phyloP scores from a whole-genome alignment of 53 echinoderm and acorn worm genomes.

The Actinopyga echinites region DNA sequence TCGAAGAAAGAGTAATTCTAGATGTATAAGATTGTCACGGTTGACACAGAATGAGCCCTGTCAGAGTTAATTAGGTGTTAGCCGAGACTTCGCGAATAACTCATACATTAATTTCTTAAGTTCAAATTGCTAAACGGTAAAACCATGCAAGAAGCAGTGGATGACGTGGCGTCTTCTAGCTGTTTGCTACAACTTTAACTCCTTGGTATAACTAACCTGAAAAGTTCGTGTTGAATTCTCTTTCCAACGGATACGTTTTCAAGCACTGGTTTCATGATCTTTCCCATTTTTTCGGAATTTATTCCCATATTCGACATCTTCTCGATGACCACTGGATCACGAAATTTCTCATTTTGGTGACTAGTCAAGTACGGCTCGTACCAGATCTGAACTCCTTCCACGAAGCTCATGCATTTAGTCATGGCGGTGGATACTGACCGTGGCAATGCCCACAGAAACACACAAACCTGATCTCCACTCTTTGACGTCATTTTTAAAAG shows the following conservation, averaged over 20 bases:
- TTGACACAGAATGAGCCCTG: no score
- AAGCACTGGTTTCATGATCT: not conserved
- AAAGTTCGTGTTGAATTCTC: not conserved
- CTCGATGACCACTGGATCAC: conserved; percentile 1
- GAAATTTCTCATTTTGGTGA: conserved; percentile 19
- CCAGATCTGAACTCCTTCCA: conserved; percentile 27
- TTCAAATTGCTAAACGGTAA: no score
- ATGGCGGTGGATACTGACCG: conserved; percentile 27
- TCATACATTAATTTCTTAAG: no score
- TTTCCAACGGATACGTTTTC: not conserved
- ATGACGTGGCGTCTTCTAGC: no score
- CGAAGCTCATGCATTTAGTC: conserved; percentile 41
- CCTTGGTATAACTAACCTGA: not conserved
- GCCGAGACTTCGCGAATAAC: no score
- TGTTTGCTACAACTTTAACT: no score
- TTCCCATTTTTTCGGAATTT: not conserved
- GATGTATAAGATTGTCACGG: no score
- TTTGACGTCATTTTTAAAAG: no score
- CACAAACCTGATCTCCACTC: conserved; percentile 30
- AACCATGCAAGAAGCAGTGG: no score
- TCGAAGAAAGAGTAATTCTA: no score
- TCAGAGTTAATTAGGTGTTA: no score
- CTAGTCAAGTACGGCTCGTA: conserved; percentile 31
- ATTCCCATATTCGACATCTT: no score
- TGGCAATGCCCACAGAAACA: conserved; percentile 34